Conservation (phyloP, 2,888 invertebrate genomes). For the Mantis religiosa region DNA sequence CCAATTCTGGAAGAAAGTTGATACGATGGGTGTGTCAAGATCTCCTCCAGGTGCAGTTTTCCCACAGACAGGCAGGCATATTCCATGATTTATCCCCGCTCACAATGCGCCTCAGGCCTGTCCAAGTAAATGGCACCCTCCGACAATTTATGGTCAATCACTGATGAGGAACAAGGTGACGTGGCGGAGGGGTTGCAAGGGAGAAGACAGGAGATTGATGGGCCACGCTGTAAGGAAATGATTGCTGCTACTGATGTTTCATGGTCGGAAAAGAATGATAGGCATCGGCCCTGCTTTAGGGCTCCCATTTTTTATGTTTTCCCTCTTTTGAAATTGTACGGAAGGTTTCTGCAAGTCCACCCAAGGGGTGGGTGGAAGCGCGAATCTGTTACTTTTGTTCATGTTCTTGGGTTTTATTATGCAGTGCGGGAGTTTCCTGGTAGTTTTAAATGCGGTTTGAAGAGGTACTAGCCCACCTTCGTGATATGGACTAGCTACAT, state of each 20-base stretch:
- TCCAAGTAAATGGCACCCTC: slow-evolving; percentile 37
- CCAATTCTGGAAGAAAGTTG: neutral
- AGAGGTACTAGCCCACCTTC: no score
- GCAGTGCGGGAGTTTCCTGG: no score
- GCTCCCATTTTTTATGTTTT: neutral
- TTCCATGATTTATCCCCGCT: slow-evolving; percentile 20
- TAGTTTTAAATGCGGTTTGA: no score
- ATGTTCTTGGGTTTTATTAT: neutral
- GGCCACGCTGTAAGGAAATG: slow-evolving; percentile 15
- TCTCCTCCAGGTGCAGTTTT: neutral
- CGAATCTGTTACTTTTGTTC: neutral
- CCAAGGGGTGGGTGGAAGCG: neutral
- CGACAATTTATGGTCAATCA: slow-evolving; percentile 53
- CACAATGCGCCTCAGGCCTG: slow-evolving; percentile 8
- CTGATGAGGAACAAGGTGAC: slow-evolving; percentile 31
- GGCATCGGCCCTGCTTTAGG: neutral
- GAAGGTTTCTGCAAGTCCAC: neutral
- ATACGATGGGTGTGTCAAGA: neutral
- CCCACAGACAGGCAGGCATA: slow-evolving; percentile 6
- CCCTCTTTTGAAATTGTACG: neutral
- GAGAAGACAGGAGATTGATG: slow-evolving; percentile 20
- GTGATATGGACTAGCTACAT: no score
- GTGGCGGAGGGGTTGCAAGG: slow-evolving; percentile 11
- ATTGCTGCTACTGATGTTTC: slow-evolving; percentile 17
- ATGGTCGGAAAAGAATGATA: slow-evolving; percentile 10